These are phyloP conservation scores for Andrena bucephala DNA, from an alignment of 2,888 invertebrate species.

Conservation along the genomic window DNA sequence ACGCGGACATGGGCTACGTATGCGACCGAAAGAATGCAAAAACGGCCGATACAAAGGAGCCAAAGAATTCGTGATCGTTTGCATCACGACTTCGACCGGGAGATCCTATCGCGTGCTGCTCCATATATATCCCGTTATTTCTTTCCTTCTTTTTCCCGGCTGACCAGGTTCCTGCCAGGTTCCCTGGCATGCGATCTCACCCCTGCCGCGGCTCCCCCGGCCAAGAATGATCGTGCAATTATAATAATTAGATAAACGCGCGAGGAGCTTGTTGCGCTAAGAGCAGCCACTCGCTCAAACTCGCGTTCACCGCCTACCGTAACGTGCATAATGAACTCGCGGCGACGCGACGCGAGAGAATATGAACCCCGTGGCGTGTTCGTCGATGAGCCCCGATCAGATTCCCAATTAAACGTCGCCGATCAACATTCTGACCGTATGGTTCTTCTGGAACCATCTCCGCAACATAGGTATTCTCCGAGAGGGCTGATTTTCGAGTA, in stretches of 20 bases:
- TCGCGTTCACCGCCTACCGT: constrained; percentile 45
- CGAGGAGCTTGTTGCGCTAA: constrained; percentile 71
- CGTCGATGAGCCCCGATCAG: neutral
- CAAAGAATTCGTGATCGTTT: constrained; percentile 80
- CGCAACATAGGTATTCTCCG: too few relatives aligned
- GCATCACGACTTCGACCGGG: constrained; percentile 69
- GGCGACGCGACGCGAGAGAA: neutral
- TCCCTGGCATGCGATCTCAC: constrained; percentile 64
- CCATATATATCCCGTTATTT: constrained; percentile 68
- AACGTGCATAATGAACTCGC: constrained; percentile 12
- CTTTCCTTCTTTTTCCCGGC: constrained; percentile 63
- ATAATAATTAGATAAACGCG: constrained; percentile 84
- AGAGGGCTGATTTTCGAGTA: too few relatives aligned
- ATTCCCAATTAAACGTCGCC: constrained; percentile 38
- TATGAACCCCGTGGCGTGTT: constrained; percentile 15
- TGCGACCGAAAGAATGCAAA: constrained; percentile 62
- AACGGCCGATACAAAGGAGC: constrained; percentile 63
- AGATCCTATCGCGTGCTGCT: constrained; percentile 80
- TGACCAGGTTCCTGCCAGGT: constrained; percentile 25
- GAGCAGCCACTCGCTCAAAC: constrained; percentile 65
- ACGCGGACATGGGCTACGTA: constrained; percentile 34
- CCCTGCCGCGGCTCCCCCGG: constrained; percentile 58
- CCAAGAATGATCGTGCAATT: constrained; percentile 82
- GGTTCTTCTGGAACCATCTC: too few relatives aligned
- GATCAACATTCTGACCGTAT: too few relatives aligned